Evolutionary conservation across 2,888 invertebrate species (phyloP).

Genomic region (Tenthredo notha): DNA sequence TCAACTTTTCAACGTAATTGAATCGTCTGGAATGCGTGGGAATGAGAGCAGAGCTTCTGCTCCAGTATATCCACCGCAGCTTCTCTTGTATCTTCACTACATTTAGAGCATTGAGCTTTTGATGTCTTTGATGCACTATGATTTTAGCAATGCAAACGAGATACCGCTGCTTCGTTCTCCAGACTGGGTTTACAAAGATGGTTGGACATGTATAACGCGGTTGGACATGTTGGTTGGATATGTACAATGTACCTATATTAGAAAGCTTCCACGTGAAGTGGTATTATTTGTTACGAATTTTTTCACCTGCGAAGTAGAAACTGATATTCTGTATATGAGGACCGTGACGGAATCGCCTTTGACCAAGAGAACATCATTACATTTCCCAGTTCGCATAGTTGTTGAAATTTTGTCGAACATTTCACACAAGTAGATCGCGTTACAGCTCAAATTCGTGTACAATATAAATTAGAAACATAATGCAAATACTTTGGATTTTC

Average conservation of each 20-base stretch:
- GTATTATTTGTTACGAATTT: background rate
- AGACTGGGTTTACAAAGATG: constrained; percentile 7
- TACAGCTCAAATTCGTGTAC: background rate
- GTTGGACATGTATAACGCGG: constrained; percentile 16
- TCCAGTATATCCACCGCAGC: background rate
- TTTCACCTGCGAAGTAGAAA: constrained; percentile 6
- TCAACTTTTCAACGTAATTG: constrained; percentile 44
- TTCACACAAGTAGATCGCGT: background rate
- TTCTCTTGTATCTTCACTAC: constrained; percentile 23
- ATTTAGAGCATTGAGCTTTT: constrained; percentile 42
- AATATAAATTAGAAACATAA: background rate
- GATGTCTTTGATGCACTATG: constrained; percentile 43
- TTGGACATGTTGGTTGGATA: constrained; percentile 3
- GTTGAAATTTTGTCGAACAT: background rate
- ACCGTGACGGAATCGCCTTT: background rate
- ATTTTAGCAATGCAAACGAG: constrained; percentile 52
- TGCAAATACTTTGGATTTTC: background rate
- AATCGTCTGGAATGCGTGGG: constrained; percentile 20
- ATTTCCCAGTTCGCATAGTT: background rate
- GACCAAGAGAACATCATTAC: background rate
- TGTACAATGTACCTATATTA: background rate
- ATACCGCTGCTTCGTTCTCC: constrained; percentile 11
- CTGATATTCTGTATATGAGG: background rate
- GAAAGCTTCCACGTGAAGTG: background rate
- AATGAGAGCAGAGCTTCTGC: background rate